Percentiles rank a stretch among this genome's conserved stretches.
Evolutionary conservation across 2,113 vertebrate species (phyloP).

Genomic region (Catagonus wagneri): DNA sequence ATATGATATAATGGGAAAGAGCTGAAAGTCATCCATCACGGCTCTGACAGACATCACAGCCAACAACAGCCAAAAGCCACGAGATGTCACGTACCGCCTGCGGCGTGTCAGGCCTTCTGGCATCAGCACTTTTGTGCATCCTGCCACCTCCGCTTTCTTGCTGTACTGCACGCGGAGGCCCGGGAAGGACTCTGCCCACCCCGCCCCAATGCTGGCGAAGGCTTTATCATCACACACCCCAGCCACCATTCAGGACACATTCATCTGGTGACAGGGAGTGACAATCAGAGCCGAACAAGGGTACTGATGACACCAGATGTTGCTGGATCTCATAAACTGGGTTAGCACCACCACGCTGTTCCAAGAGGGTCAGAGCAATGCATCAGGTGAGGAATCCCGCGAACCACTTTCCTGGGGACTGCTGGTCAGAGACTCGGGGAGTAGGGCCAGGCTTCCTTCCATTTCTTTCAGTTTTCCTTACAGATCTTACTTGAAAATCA

Average conservation of each 20-base stretch:
- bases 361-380: constrained; percentile 88
- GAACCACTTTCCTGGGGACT: constrained; percentile 71
- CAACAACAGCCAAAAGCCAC: constrained; percentile 91
- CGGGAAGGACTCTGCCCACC: constrained; percentile 83
- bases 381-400: constrained; percentile 68
- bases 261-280: constrained; percentile 85
- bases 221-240: constrained; percentile 92
- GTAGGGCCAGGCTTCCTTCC: constrained; percentile 64
- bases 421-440: constrained; percentile 72
- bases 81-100: constrained; percentile 89
- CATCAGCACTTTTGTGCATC: constrained; percentile 90
- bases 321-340: constrained; percentile 89
- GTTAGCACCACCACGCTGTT: constrained; percentile 85
- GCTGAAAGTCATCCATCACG: constrained; percentile 96
- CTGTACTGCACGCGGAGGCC: constrained; percentile 80
- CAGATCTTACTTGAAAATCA: constrained; percentile 61
- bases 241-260: constrained; percentile 86
- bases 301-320: constrained; percentile 91
- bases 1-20: constrained; percentile 92
- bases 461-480: constrained; percentile 63
- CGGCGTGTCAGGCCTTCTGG: constrained; percentile 89
- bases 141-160: constrained; percentile 83
- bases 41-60: constrained; percentile 90
- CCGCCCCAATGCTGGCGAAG: constrained; percentile 81
- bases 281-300: constrained; percentile 81